These are phyloP conservation scores for Zophobas morio DNA, from an alignment of 1,140 invertebrate species.

Conservation along the genomic window DNA sequence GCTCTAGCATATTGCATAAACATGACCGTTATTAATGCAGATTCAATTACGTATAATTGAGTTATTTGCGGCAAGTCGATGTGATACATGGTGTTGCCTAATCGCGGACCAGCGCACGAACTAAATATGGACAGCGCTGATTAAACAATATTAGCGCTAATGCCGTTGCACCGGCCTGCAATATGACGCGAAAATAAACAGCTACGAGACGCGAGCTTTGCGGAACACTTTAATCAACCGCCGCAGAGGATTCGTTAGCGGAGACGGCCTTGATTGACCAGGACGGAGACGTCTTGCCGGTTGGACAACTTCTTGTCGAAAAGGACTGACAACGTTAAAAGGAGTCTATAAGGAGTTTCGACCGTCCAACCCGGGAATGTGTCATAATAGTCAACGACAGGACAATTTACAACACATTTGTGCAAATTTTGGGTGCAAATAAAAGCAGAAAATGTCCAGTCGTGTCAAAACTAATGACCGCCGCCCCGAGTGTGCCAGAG, in stretches of 20 bases:
- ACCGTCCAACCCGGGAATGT: no score
- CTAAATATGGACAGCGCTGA: slow-evolving; percentile 23
- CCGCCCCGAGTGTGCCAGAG: no score
- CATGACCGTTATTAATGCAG: slow-evolving; percentile 22
- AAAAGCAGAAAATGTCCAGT: no score
- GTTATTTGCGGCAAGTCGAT: slow-evolving; percentile 29
- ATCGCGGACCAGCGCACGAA: slow-evolving; percentile 9
- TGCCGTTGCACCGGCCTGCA: slow-evolving; percentile 3
- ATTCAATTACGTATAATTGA: slow-evolving; percentile 40
- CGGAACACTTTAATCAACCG: slow-evolving; percentile 15
- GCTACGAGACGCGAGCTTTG: slow-evolving; percentile 1
- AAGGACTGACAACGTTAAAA: no score
- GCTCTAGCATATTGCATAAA: slow-evolving; percentile 7
- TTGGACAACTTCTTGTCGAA: neutral
- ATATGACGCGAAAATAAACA: slow-evolving; percentile 28
- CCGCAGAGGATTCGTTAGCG: slow-evolving; percentile 13
- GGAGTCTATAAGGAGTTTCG: no score
- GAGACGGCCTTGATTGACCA: slow-evolving; percentile 8
- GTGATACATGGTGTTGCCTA: slow-evolving; percentile 10
- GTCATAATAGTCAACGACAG: no score
- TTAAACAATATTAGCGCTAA: slow-evolving; percentile 31
- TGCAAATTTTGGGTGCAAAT: no score
- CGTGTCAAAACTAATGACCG: no score
- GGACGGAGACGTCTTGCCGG: neutral
- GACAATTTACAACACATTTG: no score